Conservation (phyloP, 2,113 vertebrate species). For the Cyphomyrus discorhynchus region DNA sequence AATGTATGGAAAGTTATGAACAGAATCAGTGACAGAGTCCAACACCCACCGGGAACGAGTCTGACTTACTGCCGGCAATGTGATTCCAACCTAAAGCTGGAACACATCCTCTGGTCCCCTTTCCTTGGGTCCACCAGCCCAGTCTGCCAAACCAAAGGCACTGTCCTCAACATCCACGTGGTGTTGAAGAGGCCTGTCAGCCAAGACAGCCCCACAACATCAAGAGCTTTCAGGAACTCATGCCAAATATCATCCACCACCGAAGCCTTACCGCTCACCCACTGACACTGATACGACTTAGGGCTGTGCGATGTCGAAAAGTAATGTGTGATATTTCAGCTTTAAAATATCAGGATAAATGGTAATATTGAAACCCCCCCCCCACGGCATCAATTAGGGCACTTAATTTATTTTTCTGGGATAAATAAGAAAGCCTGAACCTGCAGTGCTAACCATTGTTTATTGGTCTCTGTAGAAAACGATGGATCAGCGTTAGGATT, state of each 20-base stretch:
- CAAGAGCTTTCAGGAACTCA: background rate
- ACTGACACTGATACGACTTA: background rate
- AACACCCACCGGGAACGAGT: background rate
- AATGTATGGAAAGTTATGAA: background rate
- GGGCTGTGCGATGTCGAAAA: background rate
- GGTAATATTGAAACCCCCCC: background rate
- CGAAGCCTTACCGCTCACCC: background rate
- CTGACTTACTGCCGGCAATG: background rate
- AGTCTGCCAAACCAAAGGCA: background rate
- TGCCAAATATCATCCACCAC: background rate
- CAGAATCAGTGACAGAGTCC: background rate
- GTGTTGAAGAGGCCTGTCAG: background rate
- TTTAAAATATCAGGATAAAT: background rate
- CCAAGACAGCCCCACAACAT: background rate
- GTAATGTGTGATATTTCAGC: background rate
- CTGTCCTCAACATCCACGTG: background rate
- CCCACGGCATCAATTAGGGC: background rate
- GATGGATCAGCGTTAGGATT: background rate
- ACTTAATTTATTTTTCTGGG: no score
- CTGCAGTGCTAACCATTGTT: background rate
- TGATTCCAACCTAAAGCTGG: background rate
- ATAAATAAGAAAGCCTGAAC: no score
- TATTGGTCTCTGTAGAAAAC: background rate
- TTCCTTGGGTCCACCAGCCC: background rate
- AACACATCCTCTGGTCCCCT: background rate